These are phyloP conservation scores for Thamnophis sirtalis DNA, from an alignment of 2,113 vertebrate genomes.

Conservation along the genomic window DNA sequence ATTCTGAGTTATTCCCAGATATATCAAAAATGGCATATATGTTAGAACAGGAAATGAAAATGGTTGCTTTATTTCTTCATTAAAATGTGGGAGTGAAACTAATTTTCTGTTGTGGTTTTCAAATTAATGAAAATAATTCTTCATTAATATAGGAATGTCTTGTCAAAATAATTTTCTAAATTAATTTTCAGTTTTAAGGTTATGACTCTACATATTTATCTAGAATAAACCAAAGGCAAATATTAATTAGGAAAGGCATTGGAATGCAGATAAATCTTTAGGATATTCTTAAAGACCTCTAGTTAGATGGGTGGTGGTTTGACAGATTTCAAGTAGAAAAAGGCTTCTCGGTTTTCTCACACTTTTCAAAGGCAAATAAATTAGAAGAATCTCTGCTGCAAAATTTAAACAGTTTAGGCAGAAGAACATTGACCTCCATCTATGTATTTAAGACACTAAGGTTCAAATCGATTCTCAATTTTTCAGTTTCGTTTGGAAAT, in stretches of 20 bases:
- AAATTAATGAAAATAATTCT: slow-evolving; percentile 75
- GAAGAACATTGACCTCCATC: neutral
- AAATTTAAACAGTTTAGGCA: neutral
- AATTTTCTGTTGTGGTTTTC: slow-evolving; percentile 66
- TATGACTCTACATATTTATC: neutral
- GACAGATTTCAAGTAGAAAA: neutral
- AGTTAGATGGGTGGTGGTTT: neutral
- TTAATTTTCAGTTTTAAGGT: slow-evolving; percentile 49
- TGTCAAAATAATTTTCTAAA: slow-evolving; percentile 65
- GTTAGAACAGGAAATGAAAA: slow-evolving; percentile 68
- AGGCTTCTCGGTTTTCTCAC: neutral
- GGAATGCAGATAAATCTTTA: neutral
- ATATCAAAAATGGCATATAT: neutral
- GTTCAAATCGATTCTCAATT: neutral
- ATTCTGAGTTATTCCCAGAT: neutral
- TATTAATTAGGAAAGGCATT: neutral
- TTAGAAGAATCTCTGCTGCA: neutral
- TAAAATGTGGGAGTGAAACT: slow-evolving; percentile 76
- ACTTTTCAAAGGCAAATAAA: neutral
- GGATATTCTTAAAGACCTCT: neutral
- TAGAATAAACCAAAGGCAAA: neutral
- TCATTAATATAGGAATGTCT: slow-evolving; percentile 68
- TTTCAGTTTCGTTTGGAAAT: neutral
- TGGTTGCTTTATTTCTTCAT: slow-evolving; percentile 77
- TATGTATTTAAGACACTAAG: neutral